Evolutionary conservation across 2,888 invertebrate genomes (phyloP), one percentile per base, ranked within the genome.

Genomic region (Enoplolaimus lenunculus): DNA sequence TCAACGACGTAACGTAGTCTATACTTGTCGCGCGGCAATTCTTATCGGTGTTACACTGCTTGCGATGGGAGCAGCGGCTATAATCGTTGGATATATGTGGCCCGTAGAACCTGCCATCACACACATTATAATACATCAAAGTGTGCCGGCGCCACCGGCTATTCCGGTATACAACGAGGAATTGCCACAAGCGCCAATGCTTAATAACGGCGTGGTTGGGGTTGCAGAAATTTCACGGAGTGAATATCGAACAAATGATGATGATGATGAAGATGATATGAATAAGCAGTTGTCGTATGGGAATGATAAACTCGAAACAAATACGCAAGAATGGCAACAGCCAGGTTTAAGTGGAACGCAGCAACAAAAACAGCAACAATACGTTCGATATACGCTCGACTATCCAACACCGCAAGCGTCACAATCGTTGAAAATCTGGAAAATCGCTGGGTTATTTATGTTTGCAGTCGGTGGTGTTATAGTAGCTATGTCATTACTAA

Each of bases 381-480:
- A 21, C 7, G 21, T 45, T 45, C 7, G 45, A 45, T 21, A 13
- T 21, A 21, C 45, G 7, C 7, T 45, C 7, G 45, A 45, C 45
- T 21, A 13, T 21, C 21, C 45, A 13, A 21, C 2, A 2, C 35
- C 21, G 60, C 21, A 68, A 21, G n/a, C 26, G 33, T 16, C 30
- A 28, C 30, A 64, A 30, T 3, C 69, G 30, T n/a, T 64, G 45
- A 3, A 33, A 16, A 21, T 30, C 21, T 69, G 62, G 62, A 69
- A 69, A 30, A n/a, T 65, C 26, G 65, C 30, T 31, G 62, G 69
- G 1, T 26, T 69, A 60, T 26, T 64, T 28, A 60, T 59, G 28
- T 69, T 69, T 33, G 62, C 69, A 30, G 26, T 64, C 2, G 69
- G 69, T 7, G 69, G 69, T 7, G 16, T 26, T 1, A 28, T 69